Evolutionary conservation across 92 coral and sea anemone species (phyloP), one percentile per base, ranked within the genome.

Genomic region (Zoanthus sociatus): DNA sequence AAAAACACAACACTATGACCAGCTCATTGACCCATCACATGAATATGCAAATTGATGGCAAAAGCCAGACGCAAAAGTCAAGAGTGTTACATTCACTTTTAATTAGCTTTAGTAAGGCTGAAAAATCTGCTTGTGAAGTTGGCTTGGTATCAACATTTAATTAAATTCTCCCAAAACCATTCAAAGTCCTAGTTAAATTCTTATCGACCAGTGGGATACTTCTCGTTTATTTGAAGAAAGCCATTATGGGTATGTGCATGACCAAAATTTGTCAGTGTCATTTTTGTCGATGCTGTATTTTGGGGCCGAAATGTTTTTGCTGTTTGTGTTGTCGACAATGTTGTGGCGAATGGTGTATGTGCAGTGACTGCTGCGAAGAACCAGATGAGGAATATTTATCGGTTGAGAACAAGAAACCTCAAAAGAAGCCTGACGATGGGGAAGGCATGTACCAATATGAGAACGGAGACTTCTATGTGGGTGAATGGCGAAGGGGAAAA

Each of bases 261-360:
- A 90, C 95, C 67, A 89, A 93, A 82, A n/a, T 93, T 9, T 95
- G 98, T 32, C 98, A 95, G 47, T 93, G 95, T 7, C 98, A 95
- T 63, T 78, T 91, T 58, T 95, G 98, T 66, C 90, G 94, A 1
- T 95, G 98, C 67, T 93, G 91, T 33, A 88, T 84, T 54, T 95
- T 95, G 71, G 98, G 98, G 5, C 93, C 94, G 0, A 68, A 77
- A 6, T 93, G 98, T 67, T 53, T 74, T 18, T 95, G 98, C 78
- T 95, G 98, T 82, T 86, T 84, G 14, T 95, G 94, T 54, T 95
- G 98, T 76, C 75, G 92, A 37, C 91, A 89, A 54, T 95, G 92
- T 90, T 95, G 94, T 18, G 98, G 98, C 6, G 98, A 95, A 21
- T 95, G 98, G 98, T 95, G 98, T 96, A 95, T 95, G 98, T 95